A percentile compares a stretch with the other conserved stretches of the same genome.
Evolutionary conservation across 2,888 invertebrate genomes (phyloP).

Genomic region (Colostygia pectinataria): DNA sequence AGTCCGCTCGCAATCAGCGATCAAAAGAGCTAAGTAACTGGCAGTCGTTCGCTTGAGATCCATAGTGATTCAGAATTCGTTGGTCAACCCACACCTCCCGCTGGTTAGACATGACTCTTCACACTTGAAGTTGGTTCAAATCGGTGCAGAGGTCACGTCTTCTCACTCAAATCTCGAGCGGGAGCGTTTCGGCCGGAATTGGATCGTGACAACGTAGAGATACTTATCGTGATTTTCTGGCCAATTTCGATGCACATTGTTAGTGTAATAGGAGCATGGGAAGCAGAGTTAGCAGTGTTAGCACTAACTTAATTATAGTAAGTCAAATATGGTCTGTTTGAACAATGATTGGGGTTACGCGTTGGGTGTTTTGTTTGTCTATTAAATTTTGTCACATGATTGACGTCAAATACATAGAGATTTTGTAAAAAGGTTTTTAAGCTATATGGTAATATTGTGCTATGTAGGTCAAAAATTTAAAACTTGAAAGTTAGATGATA

Average conservation of each 20-base stretch:
- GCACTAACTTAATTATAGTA: conserved; percentile 71
- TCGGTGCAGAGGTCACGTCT: conserved; percentile 75
- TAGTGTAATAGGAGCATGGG: conserved; percentile 79
- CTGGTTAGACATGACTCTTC: conserved; percentile 75
- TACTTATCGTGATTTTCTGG: conserved; percentile 81
- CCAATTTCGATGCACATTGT: conserved; percentile 77
- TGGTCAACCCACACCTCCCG: conserved; percentile 70
- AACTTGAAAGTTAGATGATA: too few species aligned
- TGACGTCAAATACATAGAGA: conserved; percentile 40
- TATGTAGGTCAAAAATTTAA: too few species aligned
- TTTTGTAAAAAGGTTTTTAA: conserved; percentile 14
- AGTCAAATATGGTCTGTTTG: conserved; percentile 74
- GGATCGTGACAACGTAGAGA: conserved; percentile 80
- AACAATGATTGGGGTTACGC: conserved; percentile 60
- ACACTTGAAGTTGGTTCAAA: conserved; percentile 70
- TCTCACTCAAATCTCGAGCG: conserved; percentile 77
- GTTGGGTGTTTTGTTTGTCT: conserved; percentile 54
- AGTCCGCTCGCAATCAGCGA: not conserved
- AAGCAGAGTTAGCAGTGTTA: conserved; percentile 58
- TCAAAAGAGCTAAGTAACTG: not conserved
- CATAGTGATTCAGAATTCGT: conserved; percentile 27
- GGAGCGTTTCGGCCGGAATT: conserved; percentile 76
- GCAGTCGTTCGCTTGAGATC: conserved; percentile 3
- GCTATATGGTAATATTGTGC: not conserved
- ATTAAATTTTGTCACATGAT: conserved; percentile 56